These are phyloP conservation scores for Fragum fragum DNA, from an alignment of 2,888 invertebrate genomes.

Conservation along the genomic window DNA sequence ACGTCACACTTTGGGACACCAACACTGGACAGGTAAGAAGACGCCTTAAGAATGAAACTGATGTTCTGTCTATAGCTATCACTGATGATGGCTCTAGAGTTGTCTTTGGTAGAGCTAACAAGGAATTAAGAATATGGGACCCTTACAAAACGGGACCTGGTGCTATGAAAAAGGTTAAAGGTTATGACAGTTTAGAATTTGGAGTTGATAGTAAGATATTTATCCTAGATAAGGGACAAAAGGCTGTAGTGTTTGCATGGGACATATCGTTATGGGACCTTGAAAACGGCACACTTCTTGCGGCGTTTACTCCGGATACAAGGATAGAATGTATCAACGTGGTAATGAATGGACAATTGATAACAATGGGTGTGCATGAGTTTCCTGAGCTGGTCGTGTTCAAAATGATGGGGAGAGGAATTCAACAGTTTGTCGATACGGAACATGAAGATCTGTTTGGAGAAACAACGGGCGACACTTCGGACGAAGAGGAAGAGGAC, in stretches of 20 bases:
- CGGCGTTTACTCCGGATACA: slow-evolving; percentile 85
- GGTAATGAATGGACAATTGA: slow-evolving; percentile 78
- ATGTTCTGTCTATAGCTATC: slow-evolving; percentile 84
- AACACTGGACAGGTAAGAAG: slow-evolving; percentile 78
- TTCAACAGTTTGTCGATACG: slow-evolving; percentile 64
- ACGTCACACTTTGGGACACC: slow-evolving; percentile 85
- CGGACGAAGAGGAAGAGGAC: slow-evolving; percentile 77
- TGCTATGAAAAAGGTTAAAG: slow-evolving; percentile 78
- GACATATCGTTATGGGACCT: slow-evolving; percentile 86
- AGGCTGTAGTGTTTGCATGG: slow-evolving; percentile 83
- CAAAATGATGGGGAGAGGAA: slow-evolving; percentile 71
- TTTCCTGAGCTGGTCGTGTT: slow-evolving; percentile 79
- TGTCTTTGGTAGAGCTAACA: slow-evolving; percentile 82
- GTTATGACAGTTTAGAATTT: slow-evolving; percentile 78
- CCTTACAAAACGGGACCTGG: slow-evolving; percentile 68
- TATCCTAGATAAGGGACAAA: slow-evolving; percentile 75
- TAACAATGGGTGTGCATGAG: slow-evolving; percentile 83
- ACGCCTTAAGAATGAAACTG: slow-evolving; percentile 82
- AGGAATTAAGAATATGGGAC: slow-evolving; percentile 84
- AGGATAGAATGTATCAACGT: slow-evolving; percentile 80
- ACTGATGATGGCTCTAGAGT: slow-evolving; percentile 80
- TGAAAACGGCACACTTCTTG: slow-evolving; percentile 74
- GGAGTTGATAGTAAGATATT: slow-evolving; percentile 80
- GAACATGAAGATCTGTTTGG: slow-evolving; percentile 78
- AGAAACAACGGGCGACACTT: slow-evolving; percentile 77